These are phyloP conservation scores for Cephus cinctus DNA, from an alignment of 1,140 invertebrate species.

Conservation along the genomic window DNA sequence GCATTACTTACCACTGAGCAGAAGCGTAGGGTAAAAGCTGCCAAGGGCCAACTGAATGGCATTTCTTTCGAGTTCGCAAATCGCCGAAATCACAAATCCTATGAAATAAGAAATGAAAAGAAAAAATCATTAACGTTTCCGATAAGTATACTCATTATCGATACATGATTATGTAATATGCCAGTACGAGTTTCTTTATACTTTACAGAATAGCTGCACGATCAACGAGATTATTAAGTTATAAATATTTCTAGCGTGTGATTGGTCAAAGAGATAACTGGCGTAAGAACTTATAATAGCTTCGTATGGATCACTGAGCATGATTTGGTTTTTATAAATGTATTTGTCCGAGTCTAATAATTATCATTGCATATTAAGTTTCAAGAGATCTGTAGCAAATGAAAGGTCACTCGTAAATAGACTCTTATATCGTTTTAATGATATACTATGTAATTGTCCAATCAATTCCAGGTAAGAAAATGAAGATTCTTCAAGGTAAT, in stretches of 20 bases:
- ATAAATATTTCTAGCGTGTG: too few species aligned
- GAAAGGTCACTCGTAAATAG: neutral
- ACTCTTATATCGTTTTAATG: neutral
- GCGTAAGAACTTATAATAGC: too few species aligned
- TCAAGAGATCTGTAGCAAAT: neutral
- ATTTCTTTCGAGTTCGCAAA: conserved; percentile 89
- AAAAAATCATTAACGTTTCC: too few species aligned
- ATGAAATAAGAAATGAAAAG: conserved; percentile 14
- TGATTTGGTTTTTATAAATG: too few species aligned
- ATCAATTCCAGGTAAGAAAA: neutral
- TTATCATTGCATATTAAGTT: neutral
- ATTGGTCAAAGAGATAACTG: too few species aligned
- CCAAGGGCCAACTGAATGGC: conserved; percentile 92
- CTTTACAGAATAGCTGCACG: too few species aligned
- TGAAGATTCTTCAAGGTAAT: neutral
- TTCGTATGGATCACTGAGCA: too few species aligned
- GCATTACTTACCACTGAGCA: conserved; percentile 69
- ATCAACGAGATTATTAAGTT: too few species aligned
- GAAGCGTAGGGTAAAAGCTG: conserved; percentile 90
- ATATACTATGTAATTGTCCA: neutral
- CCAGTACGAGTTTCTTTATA: too few species aligned
- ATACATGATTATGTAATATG: too few species aligned
- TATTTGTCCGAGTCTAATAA: neutral
- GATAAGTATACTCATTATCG: too few species aligned
- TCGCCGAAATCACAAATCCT: conserved; percentile 88